Evolutionary conservation across 2,888 invertebrate genomes (phyloP), one percentile per base, ranked within the genome.

Genomic region (Bombylius discolor): DNA sequence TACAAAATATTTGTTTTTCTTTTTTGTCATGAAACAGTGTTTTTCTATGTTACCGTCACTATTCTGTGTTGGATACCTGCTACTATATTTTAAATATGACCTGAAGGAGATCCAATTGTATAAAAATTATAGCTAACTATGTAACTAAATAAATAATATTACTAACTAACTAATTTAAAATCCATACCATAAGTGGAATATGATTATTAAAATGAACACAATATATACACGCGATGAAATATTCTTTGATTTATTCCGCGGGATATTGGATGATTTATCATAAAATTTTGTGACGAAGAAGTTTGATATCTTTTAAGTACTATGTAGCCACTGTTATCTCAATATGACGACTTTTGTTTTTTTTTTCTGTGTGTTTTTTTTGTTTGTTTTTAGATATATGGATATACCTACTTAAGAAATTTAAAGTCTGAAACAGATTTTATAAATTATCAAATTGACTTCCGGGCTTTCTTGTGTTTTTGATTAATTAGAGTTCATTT

Each of bases 401-500:
- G 23, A 23, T 23, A 23, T 23, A 23, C 23, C 23, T 23, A 23
- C 23, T 23, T 23, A 23, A 23, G 23, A 23, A 23, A 23, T 23
- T 23, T 23, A 23, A 23, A 23, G 23, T 2, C 23, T 23, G 23
- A 23, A 61, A 61, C 61, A 58, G 60, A 56, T 61, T 60, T 23
- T 23, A 23, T 42, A 42, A 11, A 42, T 42, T 60, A 60, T 56
- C 56, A 54, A 49, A 58, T 61, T 53, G 55, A 63, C 63, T 63
- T 63, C 63, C 63, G 63, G 63, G 61, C 63, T 63, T 63, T 63
- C 46, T 55, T 49, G 50, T 46, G 55, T 55, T 55, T n/a, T 55
- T 55, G 55, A 55, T 55, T 55, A 50, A 55, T 55, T 55, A 55
- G 47, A 51, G 51, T 42, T 42, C 39, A 42, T 11, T 23, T 8